Evolutionary conservation across 2,797 vertebrate genomes (phyloP).

Genomic region (Rhadinocentrus ornatus): DNA sequence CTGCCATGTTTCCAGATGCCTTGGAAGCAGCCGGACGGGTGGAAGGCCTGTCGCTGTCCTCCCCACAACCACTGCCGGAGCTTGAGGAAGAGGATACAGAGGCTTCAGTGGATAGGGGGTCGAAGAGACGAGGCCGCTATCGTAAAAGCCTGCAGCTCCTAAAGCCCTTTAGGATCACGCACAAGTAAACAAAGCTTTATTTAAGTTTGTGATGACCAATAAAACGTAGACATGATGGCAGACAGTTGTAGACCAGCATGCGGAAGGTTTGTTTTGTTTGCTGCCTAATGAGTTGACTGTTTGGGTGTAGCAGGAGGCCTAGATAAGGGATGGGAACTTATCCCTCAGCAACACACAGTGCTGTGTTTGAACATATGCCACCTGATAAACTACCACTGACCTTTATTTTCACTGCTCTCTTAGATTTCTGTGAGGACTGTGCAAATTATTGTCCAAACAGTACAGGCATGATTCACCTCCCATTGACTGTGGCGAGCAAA

Average conservation of each 20-base stretch:
- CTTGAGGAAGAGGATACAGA: constrained; percentile 74
- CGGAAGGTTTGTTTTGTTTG: constrained; percentile 27
- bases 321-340: constrained; percentile 69
- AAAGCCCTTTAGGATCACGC: constrained; percentile 86
- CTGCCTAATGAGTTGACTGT: constrained; percentile 25
- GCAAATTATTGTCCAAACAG: constrained; percentile 83
- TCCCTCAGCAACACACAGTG: constrained; percentile 61
- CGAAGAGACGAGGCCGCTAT: constrained; percentile 79
- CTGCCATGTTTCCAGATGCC: constrained; percentile 80
- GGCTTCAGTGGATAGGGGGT: constrained; percentile 37
- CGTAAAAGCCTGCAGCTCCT: constrained; percentile 84
- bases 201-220: constrained; percentile 13
- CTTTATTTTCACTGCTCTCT: constrained; percentile 57
- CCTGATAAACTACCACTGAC: constrained; percentile 70
- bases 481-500: constrained; percentile 48
- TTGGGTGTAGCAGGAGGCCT: constrained; percentile 46
- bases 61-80: constrained; percentile 63
- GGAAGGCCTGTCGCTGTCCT: constrained; percentile 80
- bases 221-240: constrained; percentile 8
- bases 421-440: constrained; percentile 77
- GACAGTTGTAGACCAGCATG: neutral
- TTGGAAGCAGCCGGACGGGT: constrained; percentile 77
- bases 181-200: constrained; percentile 78
- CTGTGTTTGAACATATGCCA: constrained; percentile 57
- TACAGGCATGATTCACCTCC: constrained; percentile 66